phyloP scores from a whole-genome alignment of 35 echinoderm and acorn worm species.

The Heliocidaris tuberculata region DNA sequence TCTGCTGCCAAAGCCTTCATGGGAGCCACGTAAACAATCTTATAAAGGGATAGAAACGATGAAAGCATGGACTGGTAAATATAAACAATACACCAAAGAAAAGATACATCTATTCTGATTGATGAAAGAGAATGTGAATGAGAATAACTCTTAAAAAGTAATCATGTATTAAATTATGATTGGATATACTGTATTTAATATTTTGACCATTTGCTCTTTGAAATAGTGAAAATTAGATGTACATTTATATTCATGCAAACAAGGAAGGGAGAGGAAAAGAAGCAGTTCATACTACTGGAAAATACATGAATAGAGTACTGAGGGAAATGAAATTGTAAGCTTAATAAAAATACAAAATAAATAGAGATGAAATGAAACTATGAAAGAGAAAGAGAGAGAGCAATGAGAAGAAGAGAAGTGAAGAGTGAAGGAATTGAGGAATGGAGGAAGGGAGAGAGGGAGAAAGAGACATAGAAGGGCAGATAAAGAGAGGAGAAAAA shows the following conservation, averaged over 20 bases:
- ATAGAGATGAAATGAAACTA: not conserved
- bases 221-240: no score
- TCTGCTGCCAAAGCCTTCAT: slow-evolving; percentile 98
- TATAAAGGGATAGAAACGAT: not conserved
- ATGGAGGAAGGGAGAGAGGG: not conserved
- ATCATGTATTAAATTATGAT: no score
- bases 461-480: not conserved
- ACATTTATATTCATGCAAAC: not conserved
- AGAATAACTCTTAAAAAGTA: no score
- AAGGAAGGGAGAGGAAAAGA: not conserved
- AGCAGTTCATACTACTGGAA: not conserved
- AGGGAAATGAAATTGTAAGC: no score
- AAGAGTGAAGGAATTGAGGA: not conserved
- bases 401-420: not conserved
- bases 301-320: not conserved
- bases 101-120: no score
- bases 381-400: not conserved
- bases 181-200: no score
- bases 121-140: no score
- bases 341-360: no score
- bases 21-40: slow-evolving; percentile 97
- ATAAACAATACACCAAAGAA: not conserved
- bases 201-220: no score
- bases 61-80: not conserved
- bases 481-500: not conserved